phyloP scores from a whole-genome alignment of 2,888 invertebrate genomes.

The Ichneumoninae sp. region DNA sequence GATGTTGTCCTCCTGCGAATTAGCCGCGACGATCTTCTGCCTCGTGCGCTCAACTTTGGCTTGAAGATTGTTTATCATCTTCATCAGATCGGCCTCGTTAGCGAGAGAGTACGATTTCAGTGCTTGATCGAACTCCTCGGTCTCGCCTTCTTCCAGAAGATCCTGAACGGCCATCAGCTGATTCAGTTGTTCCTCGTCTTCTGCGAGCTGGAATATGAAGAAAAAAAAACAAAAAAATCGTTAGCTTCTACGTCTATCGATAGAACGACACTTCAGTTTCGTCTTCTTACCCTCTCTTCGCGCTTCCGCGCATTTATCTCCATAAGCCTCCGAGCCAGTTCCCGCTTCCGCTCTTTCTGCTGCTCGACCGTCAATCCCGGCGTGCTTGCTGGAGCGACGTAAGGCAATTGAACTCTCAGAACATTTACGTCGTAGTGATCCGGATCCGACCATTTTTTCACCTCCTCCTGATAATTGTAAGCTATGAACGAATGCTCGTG shows the following conservation, averaged over 20 bases:
- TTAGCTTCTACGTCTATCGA: neutral
- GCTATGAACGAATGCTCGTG: conserved; percentile 93
- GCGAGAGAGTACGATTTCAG: conserved; percentile 91
- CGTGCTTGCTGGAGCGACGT: conserved; percentile 87
- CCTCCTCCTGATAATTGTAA: conserved; percentile 91
- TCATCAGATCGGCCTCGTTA: conserved; percentile 92
- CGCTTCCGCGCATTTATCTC: conserved; percentile 96
- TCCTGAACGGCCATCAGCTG: conserved; percentile 91
- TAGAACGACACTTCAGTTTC: neutral
- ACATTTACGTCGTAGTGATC: conserved; percentile 94
- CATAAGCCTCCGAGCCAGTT: conserved; percentile 92
- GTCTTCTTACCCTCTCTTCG: conserved; percentile 89
- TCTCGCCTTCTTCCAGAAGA: conserved; percentile 90
- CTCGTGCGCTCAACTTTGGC: conserved; percentile 91
- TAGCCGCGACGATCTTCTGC: conserved; percentile 90
- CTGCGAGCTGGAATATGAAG: conserved; percentile 87
- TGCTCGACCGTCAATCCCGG: conserved; percentile 91
- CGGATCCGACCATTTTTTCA: conserved; percentile 92
- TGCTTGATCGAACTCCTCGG: conserved; percentile 90
- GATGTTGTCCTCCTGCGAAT: conserved; percentile 87
- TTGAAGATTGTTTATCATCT: conserved; percentile 89
- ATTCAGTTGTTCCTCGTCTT: conserved; percentile 94
- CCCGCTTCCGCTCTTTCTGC: conserved; percentile 94
- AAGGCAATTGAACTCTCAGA: conserved; percentile 94
- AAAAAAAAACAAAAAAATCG: conserved; percentile 54